Evolutionary conservation across 37 sponge, comb jelly and placozoan genomes (phyloP), one percentile per base, ranked within the genome.

Genomic region (Diacarnus erythraeanus): DNA sequence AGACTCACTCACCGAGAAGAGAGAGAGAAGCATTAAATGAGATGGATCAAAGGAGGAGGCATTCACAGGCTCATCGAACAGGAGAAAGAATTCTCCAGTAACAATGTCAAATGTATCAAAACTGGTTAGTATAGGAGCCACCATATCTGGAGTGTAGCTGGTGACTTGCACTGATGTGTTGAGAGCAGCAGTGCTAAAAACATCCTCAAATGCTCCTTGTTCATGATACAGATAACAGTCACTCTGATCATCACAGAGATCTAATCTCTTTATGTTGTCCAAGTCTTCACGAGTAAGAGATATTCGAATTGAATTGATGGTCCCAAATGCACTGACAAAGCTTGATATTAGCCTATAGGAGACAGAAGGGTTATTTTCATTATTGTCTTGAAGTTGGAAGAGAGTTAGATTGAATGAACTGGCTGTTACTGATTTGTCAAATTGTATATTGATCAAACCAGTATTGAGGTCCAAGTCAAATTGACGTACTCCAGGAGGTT

Each of bases 51-150:
- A 86, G n/a, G 93, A 79, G 27, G 93, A 90, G 22, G 77, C 89
- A 73, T 93, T 90, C 34, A 96, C 61, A 22, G 94, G 90, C 60
- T 96, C 97, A 44, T 79, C 82, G 76, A 96, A 96, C 37, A 38
- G 38, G 30, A 96, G 72, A 42, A 42, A 57, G 22, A 96, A 23
- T 23, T 54, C 69, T 71, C 93, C 91, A 40, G 65, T 59, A 44
- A 57, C 80, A 1, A 93, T 34, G 42, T 93, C 75, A 38, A 96
- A 71, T 1, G 43, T 42, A 26, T 67, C 39, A 31, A 94, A 94
- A 21, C 67, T 58, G 0, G 66, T 59, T 15, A 94, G 77, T 29
- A 3, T 37, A 57, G 95, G 95, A 60, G 69, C 15, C 21, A 75
- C 91, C 41, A 57, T 39, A 47, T 94, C 94, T 25, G 18, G 59